These are phyloP conservation scores for Chironomus tentans DNA, from an alignment of 2,888 invertebrate genomes.

Conservation along the genomic window DNA sequence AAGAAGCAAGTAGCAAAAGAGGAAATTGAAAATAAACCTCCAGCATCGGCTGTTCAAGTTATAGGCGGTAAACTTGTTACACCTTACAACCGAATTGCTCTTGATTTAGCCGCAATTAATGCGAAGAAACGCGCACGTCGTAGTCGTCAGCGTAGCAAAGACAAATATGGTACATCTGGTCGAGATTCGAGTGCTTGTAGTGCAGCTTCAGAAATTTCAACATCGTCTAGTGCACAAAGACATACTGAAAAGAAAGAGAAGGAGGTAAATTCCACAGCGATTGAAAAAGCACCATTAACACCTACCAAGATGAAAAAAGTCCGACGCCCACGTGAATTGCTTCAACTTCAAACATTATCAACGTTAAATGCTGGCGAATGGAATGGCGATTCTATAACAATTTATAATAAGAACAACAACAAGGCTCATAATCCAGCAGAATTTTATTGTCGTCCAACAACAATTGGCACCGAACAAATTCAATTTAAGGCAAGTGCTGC, in stretches of 20 bases:
- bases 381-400: constrained; percentile 63
- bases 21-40: constrained; percentile 40
- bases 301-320: constrained; percentile 3
- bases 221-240: neutral
- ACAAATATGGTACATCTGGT: constrained; percentile 14
- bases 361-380: constrained; percentile 41
- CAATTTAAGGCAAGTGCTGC: constrained; percentile 61
- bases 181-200: constrained; percentile 20
- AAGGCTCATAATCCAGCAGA: constrained; percentile 50
- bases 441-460: constrained; percentile 31
- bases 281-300: neutral
- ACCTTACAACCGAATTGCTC: constrained; percentile 60
- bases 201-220: constrained; percentile 29
- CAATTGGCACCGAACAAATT: constrained; percentile 35
- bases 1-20: constrained; percentile 38
- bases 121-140: constrained; percentile 57
- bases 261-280: neutral
- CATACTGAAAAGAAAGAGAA: neutral
- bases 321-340: neutral
- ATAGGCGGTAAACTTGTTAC: constrained; percentile 42
- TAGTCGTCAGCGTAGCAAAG: constrained; percentile 51
- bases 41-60: constrained; percentile 27
- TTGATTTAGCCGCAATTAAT: constrained; percentile 63
- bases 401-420: constrained; percentile 49
- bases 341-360: neutral